Evolutionary conservation across 2,113 vertebrate species (phyloP).

Genomic region (Tylochromis polylepis): DNA sequence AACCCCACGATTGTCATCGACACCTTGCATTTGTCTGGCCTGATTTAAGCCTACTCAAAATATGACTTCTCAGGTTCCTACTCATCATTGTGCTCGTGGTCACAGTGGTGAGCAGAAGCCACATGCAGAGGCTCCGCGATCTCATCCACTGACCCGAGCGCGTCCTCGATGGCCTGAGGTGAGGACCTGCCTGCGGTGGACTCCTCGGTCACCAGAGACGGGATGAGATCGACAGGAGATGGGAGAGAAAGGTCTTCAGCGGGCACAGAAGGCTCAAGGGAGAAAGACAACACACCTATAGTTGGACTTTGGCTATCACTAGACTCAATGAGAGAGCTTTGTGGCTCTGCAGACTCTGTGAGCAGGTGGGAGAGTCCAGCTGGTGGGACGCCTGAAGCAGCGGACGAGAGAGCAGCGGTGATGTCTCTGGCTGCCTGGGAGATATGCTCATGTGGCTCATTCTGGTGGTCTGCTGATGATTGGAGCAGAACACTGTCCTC

Average conservation of each 20-base stretch:
- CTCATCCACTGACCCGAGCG: background rate
- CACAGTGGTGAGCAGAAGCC: background rate
- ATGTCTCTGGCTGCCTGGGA: conserved; percentile 19
- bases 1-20: conserved; percentile 41
- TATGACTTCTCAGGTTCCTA: background rate
- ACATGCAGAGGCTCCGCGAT: background rate
- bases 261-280: background rate
- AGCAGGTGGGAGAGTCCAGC: background rate
- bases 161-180: background rate
- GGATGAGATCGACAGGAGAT: conserved; percentile 10
- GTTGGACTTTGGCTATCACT: conserved; percentile 1
- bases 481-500: conserved; percentile 33
- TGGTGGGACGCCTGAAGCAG: background rate
- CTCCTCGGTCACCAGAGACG: background rate
- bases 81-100: background rate
- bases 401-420: conserved; percentile 1
- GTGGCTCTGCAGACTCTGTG: background rate
- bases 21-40: background rate
- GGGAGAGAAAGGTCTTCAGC: background rate
- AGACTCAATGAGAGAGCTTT: background rate
- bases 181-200: background rate
- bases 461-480: background rate
- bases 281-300: background rate
- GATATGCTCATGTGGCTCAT: conserved; percentile 10
- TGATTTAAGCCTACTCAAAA: conserved; percentile 21